These are phyloP conservation scores for Halichoeres trimaculatus DNA, from an alignment of 2,113 vertebrate species.

Conservation along the genomic window DNA sequence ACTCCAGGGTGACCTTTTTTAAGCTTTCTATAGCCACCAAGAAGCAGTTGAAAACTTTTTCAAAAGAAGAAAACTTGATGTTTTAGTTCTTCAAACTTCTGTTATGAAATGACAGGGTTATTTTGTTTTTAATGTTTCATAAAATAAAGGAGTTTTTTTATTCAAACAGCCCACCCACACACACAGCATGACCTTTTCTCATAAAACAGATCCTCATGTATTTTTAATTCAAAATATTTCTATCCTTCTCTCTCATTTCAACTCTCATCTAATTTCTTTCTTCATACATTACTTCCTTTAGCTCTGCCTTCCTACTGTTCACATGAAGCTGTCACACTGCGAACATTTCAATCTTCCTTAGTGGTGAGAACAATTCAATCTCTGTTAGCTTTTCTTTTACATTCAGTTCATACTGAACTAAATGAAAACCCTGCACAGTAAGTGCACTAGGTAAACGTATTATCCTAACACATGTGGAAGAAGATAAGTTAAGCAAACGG, in stretches of 20 bases:
- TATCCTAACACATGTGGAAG: background rate
- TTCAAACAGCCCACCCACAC: no score
- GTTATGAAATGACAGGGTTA: no score
- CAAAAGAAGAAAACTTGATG: no score
- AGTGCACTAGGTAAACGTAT: slow-evolving; percentile 7
- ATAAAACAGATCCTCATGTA: no score
- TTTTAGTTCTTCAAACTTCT: no score
- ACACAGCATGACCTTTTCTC: no score
- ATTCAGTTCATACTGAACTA: background rate
- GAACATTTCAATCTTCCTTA: background rate
- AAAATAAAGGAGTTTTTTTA: no score
- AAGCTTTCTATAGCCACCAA: background rate
- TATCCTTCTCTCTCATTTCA: background rate
- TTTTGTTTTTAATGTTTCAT: no score
- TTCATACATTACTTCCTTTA: background rate
- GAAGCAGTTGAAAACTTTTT: no score
- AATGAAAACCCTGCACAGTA: background rate
- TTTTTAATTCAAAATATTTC: no score
- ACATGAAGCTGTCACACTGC: slow-evolving; percentile 2
- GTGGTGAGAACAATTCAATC: background rate
- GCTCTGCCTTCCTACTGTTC: background rate
- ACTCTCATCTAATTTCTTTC: background rate
- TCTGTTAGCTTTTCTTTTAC: background rate
- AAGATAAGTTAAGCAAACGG: background rate
- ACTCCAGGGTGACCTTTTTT: no score